phyloP scores from a whole-genome alignment of 2,797 vertebrate genomes.

The Avahi laniger region DNA sequence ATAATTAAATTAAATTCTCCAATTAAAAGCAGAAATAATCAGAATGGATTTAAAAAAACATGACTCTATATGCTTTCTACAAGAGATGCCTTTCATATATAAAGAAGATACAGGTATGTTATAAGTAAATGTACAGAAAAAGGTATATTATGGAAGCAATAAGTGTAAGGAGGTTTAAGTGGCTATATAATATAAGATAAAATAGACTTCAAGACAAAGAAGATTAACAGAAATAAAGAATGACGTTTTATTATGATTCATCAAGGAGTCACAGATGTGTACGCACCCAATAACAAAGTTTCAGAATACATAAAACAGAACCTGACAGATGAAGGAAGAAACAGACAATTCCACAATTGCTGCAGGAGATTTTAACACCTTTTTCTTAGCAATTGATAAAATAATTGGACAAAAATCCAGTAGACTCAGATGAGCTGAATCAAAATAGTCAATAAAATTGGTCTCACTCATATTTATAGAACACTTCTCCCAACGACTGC shows the following conservation, averaged over 20 bases:
- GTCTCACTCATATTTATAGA: background rate
- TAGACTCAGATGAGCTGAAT: background rate
- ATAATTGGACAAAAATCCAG: background rate
- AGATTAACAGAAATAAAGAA: background rate
- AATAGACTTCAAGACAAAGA: background rate
- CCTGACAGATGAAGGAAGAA: background rate
- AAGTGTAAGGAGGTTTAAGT: background rate
- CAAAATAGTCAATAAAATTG: background rate
- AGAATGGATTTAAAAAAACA: background rate
- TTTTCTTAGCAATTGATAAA: background rate
- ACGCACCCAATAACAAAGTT: background rate
- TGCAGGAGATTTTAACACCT: background rate
- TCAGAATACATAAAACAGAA: background rate
- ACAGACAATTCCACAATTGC: background rate
- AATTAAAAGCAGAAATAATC: background rate
- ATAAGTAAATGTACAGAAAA: background rate
- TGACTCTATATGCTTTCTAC: background rate
- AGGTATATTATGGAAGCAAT: background rate
- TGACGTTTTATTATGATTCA: background rate
- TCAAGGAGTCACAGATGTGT: background rate
- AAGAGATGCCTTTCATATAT: background rate
- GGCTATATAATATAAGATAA: background rate
- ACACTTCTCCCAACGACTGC: background rate
- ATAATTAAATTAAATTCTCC: background rate
- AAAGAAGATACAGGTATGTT: background rate